phyloP scores from a whole-genome alignment of 2,797 vertebrate genomes.

The Falco concolor region DNA sequence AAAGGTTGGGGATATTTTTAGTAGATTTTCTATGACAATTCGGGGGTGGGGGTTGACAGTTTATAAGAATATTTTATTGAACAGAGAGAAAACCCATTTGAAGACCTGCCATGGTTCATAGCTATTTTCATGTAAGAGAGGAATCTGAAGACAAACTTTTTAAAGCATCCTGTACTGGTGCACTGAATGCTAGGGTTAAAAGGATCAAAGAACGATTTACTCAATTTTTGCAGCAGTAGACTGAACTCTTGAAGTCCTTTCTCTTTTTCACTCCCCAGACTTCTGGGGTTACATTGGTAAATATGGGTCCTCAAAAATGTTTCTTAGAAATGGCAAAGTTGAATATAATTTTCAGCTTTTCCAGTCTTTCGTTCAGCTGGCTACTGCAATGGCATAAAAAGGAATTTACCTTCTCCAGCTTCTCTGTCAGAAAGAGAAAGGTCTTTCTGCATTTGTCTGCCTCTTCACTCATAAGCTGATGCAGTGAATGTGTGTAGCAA shows the following conservation, averaged over 20 bases:
- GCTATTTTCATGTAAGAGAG: neutral
- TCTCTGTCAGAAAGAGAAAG: neutral
- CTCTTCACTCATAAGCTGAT: neutral
- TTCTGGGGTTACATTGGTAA: neutral
- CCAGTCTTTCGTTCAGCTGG: neutral
- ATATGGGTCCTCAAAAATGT: neutral
- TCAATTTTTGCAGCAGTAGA: neutral
- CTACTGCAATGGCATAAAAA: neutral
- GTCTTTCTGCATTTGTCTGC: neutral
- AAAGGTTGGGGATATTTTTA: neutral
- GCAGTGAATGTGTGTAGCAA: fast-evolving
- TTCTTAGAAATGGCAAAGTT: neutral
- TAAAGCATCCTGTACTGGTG: neutral
- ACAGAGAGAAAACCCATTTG: neutral
- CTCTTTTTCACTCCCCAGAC: neutral
- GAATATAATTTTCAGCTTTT: neutral
- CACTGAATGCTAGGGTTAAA: neutral
- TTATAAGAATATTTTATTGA: neutral
- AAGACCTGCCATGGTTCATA: neutral
- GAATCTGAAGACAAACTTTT: neutral
- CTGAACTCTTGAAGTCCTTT: neutral
- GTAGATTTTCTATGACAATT: neutral
- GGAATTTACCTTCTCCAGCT: neutral
- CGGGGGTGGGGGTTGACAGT: neutral
- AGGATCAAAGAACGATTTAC: neutral